Conservation (phyloP, 2,113 vertebrate genomes). For the Phylloscopus whistleri region DNA sequence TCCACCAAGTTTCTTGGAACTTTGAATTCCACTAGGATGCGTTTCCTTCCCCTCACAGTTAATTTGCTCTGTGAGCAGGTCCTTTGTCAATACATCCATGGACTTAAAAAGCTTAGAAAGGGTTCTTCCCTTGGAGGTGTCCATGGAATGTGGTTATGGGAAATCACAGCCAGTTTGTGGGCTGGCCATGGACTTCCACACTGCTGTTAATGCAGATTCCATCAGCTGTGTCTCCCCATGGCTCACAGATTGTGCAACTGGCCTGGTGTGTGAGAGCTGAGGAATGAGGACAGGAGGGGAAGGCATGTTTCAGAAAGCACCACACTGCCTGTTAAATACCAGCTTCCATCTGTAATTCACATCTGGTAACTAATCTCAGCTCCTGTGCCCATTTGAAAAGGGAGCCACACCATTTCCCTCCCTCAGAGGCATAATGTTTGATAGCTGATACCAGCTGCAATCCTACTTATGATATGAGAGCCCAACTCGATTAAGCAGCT, state of each 20-base stretch:
- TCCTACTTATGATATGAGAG: not conserved
- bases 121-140: not conserved
- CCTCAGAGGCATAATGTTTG: not conserved
- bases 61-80: not conserved
- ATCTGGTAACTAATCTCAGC: not conserved
- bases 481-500: not conserved
- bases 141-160: rapidly evolving
- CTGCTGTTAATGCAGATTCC: rapidly evolving
- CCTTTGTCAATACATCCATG: rapidly evolving
- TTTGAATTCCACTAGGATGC: not conserved
- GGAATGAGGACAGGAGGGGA: not conserved
- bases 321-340: not conserved
- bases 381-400: not conserved
- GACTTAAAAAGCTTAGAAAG: not conserved
- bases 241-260: not conserved
- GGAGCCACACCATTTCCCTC: not conserved
- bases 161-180: not conserved
- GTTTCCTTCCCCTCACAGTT: not conserved
- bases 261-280: not conserved
- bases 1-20: not conserved
- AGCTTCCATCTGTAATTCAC: not conserved
- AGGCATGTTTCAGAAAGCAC: not conserved
- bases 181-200: rapidly evolving
- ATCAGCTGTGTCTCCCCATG: not conserved
- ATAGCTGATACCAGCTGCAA: not conserved